These are phyloP conservation scores for Ips typographus DNA, from an alignment of 1,140 invertebrate genomes.

Conservation along the genomic window DNA sequence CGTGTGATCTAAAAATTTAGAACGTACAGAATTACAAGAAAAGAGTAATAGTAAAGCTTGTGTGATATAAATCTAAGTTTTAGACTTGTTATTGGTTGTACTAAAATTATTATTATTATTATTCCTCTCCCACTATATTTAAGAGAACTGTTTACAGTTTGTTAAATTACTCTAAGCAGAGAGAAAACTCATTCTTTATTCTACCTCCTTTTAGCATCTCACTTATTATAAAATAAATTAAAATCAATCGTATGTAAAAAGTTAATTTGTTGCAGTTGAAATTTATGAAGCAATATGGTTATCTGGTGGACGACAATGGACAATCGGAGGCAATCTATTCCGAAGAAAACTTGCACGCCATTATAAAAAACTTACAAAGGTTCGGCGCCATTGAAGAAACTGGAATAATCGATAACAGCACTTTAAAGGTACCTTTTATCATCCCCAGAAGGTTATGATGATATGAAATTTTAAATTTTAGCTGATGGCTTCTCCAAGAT, in stretches of 20 bases:
- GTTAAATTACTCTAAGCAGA: background rate
- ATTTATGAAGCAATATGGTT: slow-evolving; percentile 67
- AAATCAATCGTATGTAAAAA: too few relatives aligned
- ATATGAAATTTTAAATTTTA: slow-evolving; percentile 40
- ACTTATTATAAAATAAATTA: too few relatives aligned
- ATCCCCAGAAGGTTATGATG: background rate
- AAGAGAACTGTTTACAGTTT: too few relatives aligned
- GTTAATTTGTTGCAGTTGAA: slow-evolving; percentile 53
- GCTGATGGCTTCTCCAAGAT: slow-evolving; percentile 64
- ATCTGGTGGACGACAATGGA: slow-evolving; percentile 54
- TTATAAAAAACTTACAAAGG: slow-evolving; percentile 64
- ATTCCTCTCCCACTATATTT: too few relatives aligned
- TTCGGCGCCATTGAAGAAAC: slow-evolving; percentile 67
- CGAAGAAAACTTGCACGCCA: slow-evolving; percentile 59
- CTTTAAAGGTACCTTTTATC: slow-evolving; percentile 54
- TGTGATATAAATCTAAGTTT: too few relatives aligned
- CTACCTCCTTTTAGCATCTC: too few relatives aligned
- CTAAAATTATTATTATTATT: too few relatives aligned
- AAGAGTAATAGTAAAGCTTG: too few relatives aligned
- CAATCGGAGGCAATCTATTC: slow-evolving; percentile 61
- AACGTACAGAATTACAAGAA: too few relatives aligned
- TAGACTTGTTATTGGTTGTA: too few relatives aligned
- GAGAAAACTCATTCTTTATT: background rate
- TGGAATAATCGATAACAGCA: slow-evolving; percentile 62
- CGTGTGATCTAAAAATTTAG: too few relatives aligned